Base-by-base conservation (phyloP, 2,888 invertebrate genomes). In the Nezara viridula region DNA sequence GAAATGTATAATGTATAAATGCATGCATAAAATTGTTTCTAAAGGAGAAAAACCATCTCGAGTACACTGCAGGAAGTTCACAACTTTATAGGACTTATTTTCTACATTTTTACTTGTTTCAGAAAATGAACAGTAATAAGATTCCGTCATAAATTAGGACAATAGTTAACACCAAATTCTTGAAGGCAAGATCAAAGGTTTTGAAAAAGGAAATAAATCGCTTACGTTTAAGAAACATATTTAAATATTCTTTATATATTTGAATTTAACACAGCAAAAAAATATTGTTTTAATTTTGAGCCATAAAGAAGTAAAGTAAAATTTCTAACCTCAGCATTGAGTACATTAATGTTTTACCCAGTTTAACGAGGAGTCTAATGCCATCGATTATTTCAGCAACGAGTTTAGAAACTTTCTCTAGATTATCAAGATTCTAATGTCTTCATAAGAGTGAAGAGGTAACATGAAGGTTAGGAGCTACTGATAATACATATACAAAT, bases 1-100 rank as follows among this genome's bases (percentile, higher is more conserved):
- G 24, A 32, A 60, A 86, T 86, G 86, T 16, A 86, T 86, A 44
- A 86, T 86, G 86, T 55, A 86, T 50, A 27, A 52, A 86, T n/a
- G 21, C 66, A 32, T 73, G 21, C 2, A 37, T 73, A 73, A 32
- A 73, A 19, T 37, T 81, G 81, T 24, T 81, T 47, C 24, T 40
- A 10, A 47, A 44, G 14, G 0, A 44, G 85, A 3, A 49, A 27
- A 85, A 44, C 2, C 85, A 85, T 37, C 32, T 73, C 27, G 66
- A 73, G 37, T 37, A n/a, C 6, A 32, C 37, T 73, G 19, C 37
- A 9, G 37, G 37, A 37, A 73, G 1, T 9, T 73, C 19, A 73
- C 19, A 73, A 37, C 37, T 37, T 19, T 37, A 19, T 21, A n/a
- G n/a, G 19, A 2, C 6, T 16, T 0, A 37, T 19, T 37, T 73